Conservation (phyloP, 2,797 vertebrate species). For the Rhadinocentrus ornatus region DNA sequence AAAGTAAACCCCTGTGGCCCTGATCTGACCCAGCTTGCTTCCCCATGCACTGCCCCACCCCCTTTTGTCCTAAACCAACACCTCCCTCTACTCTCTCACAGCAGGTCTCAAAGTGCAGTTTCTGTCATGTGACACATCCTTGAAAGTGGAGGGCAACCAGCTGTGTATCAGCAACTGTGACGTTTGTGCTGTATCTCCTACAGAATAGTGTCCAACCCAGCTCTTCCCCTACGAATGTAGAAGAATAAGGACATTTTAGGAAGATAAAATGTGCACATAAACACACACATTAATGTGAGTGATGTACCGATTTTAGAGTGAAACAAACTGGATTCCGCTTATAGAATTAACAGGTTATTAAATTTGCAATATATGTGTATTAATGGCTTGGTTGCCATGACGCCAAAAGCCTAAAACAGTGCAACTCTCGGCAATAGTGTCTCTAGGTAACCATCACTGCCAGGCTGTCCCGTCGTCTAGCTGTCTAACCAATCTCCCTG, state of each 20-base stretch:
- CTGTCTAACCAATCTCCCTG: constrained; percentile 33
- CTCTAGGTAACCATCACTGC: constrained; percentile 47
- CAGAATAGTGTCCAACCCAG: constrained; percentile 2
- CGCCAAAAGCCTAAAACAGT: constrained; percentile 42
- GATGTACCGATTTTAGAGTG: constrained; percentile 7
- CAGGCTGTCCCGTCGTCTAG: constrained; percentile 47
- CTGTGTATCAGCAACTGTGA: constrained; percentile 64
- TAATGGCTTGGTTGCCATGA: constrained; percentile 53
- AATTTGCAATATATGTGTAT: constrained; percentile 37
- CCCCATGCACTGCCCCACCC: constrained; percentile 12
- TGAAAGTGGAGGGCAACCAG: constrained; percentile 49
- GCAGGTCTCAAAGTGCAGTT: constrained; percentile 34
- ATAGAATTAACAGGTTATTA: constrained; percentile 17
- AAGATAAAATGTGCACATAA: neutral
- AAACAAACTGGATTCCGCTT: constrained; percentile 10
- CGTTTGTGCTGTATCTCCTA: constrained; percentile 60
- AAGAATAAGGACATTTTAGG: neutral
- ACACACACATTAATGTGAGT: neutral
- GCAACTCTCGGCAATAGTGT: constrained; percentile 42
- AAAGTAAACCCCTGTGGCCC: constrained; percentile 61
- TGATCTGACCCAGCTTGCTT: constrained; percentile 54
- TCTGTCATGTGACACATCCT: constrained; percentile 46
- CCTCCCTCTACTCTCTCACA: constrained; percentile 24
- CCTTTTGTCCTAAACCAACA: constrained; percentile 33
- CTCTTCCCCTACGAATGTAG: neutral